Conservation (phyloP, 2,888 invertebrate genomes). For the Keiferia lycopersicella region DNA sequence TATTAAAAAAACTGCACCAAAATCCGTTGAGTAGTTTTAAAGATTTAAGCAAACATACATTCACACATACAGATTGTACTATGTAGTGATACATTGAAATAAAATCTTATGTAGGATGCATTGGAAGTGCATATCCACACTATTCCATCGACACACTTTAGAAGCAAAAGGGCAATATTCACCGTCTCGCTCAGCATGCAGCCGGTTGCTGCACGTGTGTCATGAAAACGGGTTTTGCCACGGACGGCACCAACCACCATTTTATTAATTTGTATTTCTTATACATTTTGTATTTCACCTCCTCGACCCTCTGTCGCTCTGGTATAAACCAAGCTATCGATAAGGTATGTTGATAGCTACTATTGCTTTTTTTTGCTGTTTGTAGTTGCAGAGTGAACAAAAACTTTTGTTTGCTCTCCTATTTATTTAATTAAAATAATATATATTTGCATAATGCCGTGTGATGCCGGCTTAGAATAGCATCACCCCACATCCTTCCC, state of each 20-base stretch:
- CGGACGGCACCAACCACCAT: slow-evolving; percentile 69
- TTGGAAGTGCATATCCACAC: slow-evolving; percentile 49
- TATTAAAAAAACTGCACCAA: too few relatives aligned
- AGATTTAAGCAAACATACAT: too few relatives aligned
- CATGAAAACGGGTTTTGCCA: slow-evolving; percentile 71
- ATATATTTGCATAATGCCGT: too few relatives aligned
- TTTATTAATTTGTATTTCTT: slow-evolving; percentile 79
- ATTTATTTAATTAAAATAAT: too few relatives aligned
- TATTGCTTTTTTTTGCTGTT: slow-evolving; percentile 67
- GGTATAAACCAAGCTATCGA: slow-evolving; percentile 62
- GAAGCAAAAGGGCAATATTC: slow-evolving; percentile 40
- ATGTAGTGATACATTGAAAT: too few relatives aligned
- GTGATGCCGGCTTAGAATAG: too few relatives aligned
- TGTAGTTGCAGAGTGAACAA: too few relatives aligned
- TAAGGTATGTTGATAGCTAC: slow-evolving; percentile 68
- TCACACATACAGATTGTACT: too few relatives aligned
- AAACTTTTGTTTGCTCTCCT: too few relatives aligned
- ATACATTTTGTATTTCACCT: slow-evolving; percentile 50
- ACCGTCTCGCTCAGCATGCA: slow-evolving; percentile 55
- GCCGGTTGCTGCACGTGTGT: slow-evolving; percentile 74
- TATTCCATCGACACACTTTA: slow-evolving; percentile 55
- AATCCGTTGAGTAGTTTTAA: too few relatives aligned
- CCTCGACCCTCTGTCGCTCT: slow-evolving; percentile 58
- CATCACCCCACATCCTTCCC: too few relatives aligned
- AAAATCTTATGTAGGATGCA: not conserved